A percentile compares a stretch with the other conserved stretches of the same genome.
Conservation (phyloP, 2,888 invertebrate species). For the Ethmia dodecea region DNA sequence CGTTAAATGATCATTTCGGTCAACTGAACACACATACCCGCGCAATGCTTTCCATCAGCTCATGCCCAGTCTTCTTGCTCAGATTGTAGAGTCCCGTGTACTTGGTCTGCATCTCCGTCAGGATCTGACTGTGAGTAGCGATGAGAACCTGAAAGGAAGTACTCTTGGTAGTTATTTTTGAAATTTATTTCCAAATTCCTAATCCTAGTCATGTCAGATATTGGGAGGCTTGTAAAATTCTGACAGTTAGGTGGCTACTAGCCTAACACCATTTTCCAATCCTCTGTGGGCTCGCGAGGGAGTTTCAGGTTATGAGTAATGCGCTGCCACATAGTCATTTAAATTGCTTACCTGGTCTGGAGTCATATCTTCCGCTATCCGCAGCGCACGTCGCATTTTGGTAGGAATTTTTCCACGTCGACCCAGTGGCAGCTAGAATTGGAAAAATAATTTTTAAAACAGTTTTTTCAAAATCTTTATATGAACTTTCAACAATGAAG, state of each 20-base stretch:
- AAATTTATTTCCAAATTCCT: neutral
- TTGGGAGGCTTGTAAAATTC: no score
- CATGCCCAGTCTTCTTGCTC: slow-evolving; percentile 30
- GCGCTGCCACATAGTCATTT: neutral
- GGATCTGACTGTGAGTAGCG: slow-evolving; percentile 26
- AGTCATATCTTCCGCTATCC: neutral
- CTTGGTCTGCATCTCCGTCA: slow-evolving; percentile 38
- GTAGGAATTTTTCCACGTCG: neutral
- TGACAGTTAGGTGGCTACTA: no score
- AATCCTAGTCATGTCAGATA: neutral
- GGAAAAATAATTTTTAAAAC: no score
- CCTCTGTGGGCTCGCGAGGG: no score
- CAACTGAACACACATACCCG: no score
- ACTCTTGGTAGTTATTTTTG: neutral
- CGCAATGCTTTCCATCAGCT: slow-evolving; percentile 28
- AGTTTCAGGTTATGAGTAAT: no score
- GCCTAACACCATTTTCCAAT: no score
- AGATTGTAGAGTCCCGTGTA: slow-evolving; percentile 33
- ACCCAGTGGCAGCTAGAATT: neutral
- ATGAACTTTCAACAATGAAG: no score
- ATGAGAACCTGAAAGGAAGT: slow-evolving; percentile 24
- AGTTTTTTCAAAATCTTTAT: no score
- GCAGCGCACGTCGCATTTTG: neutral
- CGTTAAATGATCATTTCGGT: no score
- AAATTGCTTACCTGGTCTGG: neutral